Base-by-base conservation (phyloP, 2,888 invertebrate genomes). In the Aelia acuminata region DNA sequence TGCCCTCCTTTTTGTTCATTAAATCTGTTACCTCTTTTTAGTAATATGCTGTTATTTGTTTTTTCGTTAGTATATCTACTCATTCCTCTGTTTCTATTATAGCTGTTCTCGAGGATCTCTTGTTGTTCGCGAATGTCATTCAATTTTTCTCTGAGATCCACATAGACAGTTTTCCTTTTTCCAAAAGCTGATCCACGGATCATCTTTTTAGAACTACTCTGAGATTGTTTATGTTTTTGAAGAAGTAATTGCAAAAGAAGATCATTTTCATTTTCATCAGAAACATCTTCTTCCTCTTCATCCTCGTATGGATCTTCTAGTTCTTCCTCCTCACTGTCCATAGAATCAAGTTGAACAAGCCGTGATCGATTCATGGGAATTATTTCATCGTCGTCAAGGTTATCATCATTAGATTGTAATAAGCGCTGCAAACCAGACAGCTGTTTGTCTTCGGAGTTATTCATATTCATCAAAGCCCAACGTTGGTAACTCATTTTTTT, bases 71-170 rank as follows among this genome's bases (percentile, higher is more conserved):
- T n/a, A n/a, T 80, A 43, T n/a, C 80, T 47, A 35, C 43, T 4
- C 80, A 43, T 80, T n/a, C 80, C 43, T 80, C 80, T 80, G 39
- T 80, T 80, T 80, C 80, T 80, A 39, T 20, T 47, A n/a, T 43
- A 80, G 43, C 43, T 47, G n/a, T 80, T 80, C 22, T 43, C 80
- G 11, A 43, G n/a, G 10, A 47, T 7, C 11, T 80, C 80, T 80
- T 80, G 80, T n/a, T 80, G 80, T n/a, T 80, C 80, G n/a, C 80
- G 80, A 47, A 80, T 80, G 8, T 80, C 80, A n/a, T 80, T 80
- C 43, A 80, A n/a, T 43, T 80, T 80, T 47, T 80, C 80, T 80
- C 80, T 80, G 43, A 80, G 80, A 43, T 80, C 80, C 3, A 43
- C 43, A 47, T 80, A 80, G 0, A 80, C 80, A 20, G 43, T 22